Evolutionary conservation across 2,797 vertebrate genomes (phyloP).

Genomic region (Alosa sapidissima): DNA sequence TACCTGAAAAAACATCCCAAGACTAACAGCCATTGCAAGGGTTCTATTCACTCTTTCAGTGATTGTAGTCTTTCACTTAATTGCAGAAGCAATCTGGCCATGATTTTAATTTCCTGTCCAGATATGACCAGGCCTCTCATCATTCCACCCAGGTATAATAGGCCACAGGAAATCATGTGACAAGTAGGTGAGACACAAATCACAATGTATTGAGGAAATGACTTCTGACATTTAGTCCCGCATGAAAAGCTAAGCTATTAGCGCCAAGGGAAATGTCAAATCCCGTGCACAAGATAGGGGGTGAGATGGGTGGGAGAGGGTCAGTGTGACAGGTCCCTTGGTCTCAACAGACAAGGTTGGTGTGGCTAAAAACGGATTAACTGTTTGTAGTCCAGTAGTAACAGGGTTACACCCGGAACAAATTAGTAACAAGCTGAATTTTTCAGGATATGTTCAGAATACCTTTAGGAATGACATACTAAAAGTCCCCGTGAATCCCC

Average conservation of each 20-base stretch:
- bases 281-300: slow-evolving; percentile 22
- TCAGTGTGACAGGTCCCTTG: slow-evolving; percentile 18
- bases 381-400: neutral
- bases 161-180: slow-evolving; percentile 12
- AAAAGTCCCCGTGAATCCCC: too few relatives aligned
- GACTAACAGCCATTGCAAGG: neutral
- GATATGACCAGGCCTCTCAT: slow-evolving; percentile 11
- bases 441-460: too few relatives aligned
- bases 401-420: too few relatives aligned
- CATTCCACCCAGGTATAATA: neutral
- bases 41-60: neutral
- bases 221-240: slow-evolving; percentile 55
- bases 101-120: slow-evolving; percentile 49
- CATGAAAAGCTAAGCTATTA: slow-evolving; percentile 53
- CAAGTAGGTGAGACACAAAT: slow-evolving; percentile 9
- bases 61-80: neutral
- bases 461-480: too few relatives aligned
- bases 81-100: slow-evolving; percentile 18
- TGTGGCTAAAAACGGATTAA: slow-evolving; percentile 14
- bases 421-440: too few relatives aligned
- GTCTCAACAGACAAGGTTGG: neutral
- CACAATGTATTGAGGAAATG: slow-evolving; percentile 37
- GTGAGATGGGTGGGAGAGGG: neutral
- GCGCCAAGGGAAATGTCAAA: slow-evolving; percentile 54
- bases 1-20: neutral